Base-by-base conservation (phyloP, 2,113 vertebrate genomes). In the Indicator maculatus region DNA sequence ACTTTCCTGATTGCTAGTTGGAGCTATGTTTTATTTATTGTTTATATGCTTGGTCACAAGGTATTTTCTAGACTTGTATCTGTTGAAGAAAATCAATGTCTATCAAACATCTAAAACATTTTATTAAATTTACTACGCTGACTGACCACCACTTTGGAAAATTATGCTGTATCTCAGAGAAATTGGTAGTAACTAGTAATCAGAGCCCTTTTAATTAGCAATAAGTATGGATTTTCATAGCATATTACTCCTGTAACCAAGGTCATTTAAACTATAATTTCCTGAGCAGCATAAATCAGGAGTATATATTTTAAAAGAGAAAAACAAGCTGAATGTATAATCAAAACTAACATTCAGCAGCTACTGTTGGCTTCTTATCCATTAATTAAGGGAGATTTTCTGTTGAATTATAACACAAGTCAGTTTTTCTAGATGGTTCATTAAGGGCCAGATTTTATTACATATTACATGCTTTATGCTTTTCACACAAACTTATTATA, bases 381-480 rank as follows among this genome's bases (percentile, higher is more conserved):
- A 98, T 97, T 98, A 95, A 97, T 97, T 97, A 97, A 96, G 65
- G 84, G 59, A 97, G 91, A 59, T 70, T 92, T 97, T 97, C 95
- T 86, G 92, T 55, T 92, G 95, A 98, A 96, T 97, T 97, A 97
- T 93, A 96, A 61, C 81, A 96, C 16, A 36, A 97, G 95, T 97
- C 96, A 97, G 83, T 97, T 98, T 98, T 96, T 97, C 96, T 97
- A 95, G 96, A 98, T 97, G 98, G 98, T 98, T 99, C 98, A 98
- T 99, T 98, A 99, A 98, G 98, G 98, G 98, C 97, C 98, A 98
- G 97, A 98, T 98, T 99, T 99, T 99, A 99, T 98, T 98, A 98
- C 97, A 95, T 98, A 98, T 99, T 98, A 98, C 97, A 98, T 98
- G 98, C 98, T 99, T 99, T 98, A 98, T 98, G 97, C 97, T 98